phyloP scores from a whole-genome alignment of 2,888 invertebrate genomes.

The Lysandra coridon region DNA sequence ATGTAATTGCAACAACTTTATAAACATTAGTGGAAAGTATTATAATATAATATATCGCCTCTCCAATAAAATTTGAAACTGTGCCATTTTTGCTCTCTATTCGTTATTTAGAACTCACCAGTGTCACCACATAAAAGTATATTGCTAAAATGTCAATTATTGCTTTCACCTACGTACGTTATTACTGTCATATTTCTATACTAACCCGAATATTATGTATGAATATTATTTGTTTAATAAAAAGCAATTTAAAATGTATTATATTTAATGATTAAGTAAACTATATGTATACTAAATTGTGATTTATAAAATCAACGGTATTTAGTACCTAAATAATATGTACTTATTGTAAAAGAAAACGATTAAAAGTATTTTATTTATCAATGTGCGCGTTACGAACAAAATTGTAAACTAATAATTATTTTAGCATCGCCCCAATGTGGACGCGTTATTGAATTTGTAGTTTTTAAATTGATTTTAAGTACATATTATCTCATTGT shows the following conservation, averaged over 20 bases:
- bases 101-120: neutral
- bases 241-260: slow-evolving; percentile 15
- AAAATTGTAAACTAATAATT: slow-evolving; percentile 4
- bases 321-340: neutral
- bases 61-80: neutral
- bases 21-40: neutral
- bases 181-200: neutral
- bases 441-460: neutral
- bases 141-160: slow-evolving; percentile 25
- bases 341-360: slow-evolving; percentile 31
- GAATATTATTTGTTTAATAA: neutral
- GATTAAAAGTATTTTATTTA: neutral
- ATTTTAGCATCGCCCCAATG: neutral
- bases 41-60: neutral
- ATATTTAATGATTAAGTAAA: slow-evolving; percentile 8
- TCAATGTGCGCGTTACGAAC: neutral
- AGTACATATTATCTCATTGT: neutral
- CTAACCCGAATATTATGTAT: neutral
- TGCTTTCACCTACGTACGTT: neutral
- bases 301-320: slow-evolving; percentile 31
- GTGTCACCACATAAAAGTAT: neutral
- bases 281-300: slow-evolving; percentile 31
- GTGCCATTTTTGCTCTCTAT: slow-evolving; percentile 1
- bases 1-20: neutral
- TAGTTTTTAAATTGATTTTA: neutral